Percentiles rank a stretch among this genome's conserved stretches.
Evolutionary conservation across 2,797 vertebrate genomes (phyloP).

Genomic region (Lithobates pipiens): DNA sequence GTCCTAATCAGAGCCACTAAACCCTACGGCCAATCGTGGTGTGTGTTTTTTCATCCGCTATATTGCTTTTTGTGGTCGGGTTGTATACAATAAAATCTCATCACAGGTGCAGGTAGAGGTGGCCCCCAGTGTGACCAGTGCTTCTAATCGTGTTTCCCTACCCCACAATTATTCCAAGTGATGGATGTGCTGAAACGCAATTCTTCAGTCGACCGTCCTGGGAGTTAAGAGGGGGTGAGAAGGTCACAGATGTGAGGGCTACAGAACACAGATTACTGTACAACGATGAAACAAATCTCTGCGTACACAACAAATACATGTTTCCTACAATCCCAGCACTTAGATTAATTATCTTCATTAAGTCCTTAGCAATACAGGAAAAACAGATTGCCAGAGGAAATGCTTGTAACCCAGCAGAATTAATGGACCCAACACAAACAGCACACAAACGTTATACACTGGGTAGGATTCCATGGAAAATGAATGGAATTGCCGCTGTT

Average conservation of each 20-base stretch:
- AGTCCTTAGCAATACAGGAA: slow-evolving; percentile 22
- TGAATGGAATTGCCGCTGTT: background rate
- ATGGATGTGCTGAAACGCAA: slow-evolving; percentile 48
- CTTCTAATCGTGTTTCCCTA: slow-evolving; percentile 26
- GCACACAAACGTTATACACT: background rate
- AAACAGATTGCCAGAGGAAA: slow-evolving; percentile 35
- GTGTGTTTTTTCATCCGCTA: background rate
- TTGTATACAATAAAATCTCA: slow-evolving; percentile 16
- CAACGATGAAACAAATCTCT: slow-evolving; percentile 24
- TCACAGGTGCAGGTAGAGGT: slow-evolving; percentile 43
- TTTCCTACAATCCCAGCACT: slow-evolving; percentile 34
- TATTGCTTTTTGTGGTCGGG: slow-evolving; percentile 5
- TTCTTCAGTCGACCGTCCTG: slow-evolving; percentile 22
- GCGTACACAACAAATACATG: slow-evolving; percentile 29
- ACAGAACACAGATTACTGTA: slow-evolving; percentile 31
- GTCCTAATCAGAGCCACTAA: background rate
- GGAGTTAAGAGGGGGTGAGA: slow-evolving; percentile 26
- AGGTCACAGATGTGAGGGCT: slow-evolving; percentile 42
- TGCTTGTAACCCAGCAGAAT: background rate
- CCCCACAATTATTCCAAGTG: slow-evolving; percentile 43
- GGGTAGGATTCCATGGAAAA: background rate
- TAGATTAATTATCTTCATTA: slow-evolving; percentile 42
- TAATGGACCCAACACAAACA: slow-evolving; percentile 24
- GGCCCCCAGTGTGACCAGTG: slow-evolving; percentile 47
- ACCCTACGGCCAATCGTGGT: slow-evolving; percentile 11